phyloP scores from a whole-genome alignment of 2,888 invertebrate species.

The Dione juno region DNA sequence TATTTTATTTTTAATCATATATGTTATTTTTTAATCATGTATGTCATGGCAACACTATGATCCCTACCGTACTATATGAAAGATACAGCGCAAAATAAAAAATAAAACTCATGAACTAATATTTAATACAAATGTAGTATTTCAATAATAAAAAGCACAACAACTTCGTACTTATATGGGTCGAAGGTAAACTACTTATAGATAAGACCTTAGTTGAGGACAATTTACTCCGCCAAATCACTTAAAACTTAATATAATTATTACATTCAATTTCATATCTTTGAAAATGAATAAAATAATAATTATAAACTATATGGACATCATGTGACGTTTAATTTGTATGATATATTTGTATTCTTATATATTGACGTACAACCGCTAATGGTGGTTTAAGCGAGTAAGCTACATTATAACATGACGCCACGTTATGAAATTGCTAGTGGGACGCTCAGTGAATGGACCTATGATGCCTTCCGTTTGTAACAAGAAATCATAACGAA shows the following conservation, averaged over 20 bases:
- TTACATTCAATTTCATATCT: neutral
- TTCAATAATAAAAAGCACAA: conserved; percentile 1
- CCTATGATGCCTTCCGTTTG: neutral
- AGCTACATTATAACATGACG: neutral
- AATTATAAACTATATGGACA: neutral
- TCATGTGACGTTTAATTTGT: neutral
- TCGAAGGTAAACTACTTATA: conserved; percentile 13
- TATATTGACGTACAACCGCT: conserved; percentile 1
- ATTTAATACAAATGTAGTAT: neutral
- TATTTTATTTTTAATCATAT: too few relatives aligned
- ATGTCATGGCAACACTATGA: too few relatives aligned
- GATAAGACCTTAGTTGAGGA: conserved; percentile 11
- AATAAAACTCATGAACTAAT: too few relatives aligned
- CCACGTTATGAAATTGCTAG: neutral
- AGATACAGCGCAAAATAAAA: too few relatives aligned
- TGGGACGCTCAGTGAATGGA: neutral
- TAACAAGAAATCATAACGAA: neutral
- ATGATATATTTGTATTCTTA: conserved; percentile 3
- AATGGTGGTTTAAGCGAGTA: conserved; percentile 14
- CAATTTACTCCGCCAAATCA: neutral
- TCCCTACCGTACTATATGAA: too few relatives aligned
- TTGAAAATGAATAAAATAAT: neutral
- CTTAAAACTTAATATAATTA: neutral
- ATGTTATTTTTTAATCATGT: too few relatives aligned
- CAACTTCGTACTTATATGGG: neutral